Evolutionary conservation across 2,113 vertebrate genomes (phyloP).

Genomic region (Podocnemis expansa): DNA sequence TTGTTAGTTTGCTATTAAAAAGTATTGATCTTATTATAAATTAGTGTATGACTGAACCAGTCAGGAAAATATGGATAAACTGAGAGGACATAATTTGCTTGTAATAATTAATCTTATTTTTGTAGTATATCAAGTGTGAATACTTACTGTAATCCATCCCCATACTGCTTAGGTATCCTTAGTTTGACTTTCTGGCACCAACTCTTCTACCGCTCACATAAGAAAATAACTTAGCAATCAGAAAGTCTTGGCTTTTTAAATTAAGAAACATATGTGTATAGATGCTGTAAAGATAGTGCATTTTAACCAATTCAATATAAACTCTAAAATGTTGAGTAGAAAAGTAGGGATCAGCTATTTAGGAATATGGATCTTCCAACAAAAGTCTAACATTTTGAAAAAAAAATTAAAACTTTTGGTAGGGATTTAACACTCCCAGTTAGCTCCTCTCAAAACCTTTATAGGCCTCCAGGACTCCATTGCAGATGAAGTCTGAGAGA

Average conservation of each 20-base stretch:
- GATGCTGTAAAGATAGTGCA: background rate
- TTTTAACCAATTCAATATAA: background rate
- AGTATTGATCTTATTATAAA: background rate
- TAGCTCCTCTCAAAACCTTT: background rate
- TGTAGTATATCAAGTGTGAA: background rate
- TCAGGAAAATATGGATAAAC: background rate
- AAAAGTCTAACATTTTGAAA: background rate
- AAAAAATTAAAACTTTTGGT: background rate
- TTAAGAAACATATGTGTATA: background rate
- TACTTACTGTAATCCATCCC: background rate
- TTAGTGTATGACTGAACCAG: background rate
- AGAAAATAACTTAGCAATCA: background rate
- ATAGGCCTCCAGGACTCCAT: no score
- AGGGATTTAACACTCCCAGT: background rate
- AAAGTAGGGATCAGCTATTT: background rate
- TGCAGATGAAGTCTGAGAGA: no score
- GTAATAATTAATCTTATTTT: background rate
- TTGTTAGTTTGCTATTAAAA: background rate
- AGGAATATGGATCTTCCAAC: background rate
- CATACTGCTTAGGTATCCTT: background rate
- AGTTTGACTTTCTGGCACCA: background rate
- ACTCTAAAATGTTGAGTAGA: background rate
- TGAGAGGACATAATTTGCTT: background rate
- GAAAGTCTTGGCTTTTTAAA: no score
- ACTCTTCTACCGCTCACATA: background rate